Percentiles rank a stretch among this genome's conserved stretches.
Evolutionary conservation across 2,888 invertebrate species (phyloP).

Genomic region (Agonopterix subpropinquella): DNA sequence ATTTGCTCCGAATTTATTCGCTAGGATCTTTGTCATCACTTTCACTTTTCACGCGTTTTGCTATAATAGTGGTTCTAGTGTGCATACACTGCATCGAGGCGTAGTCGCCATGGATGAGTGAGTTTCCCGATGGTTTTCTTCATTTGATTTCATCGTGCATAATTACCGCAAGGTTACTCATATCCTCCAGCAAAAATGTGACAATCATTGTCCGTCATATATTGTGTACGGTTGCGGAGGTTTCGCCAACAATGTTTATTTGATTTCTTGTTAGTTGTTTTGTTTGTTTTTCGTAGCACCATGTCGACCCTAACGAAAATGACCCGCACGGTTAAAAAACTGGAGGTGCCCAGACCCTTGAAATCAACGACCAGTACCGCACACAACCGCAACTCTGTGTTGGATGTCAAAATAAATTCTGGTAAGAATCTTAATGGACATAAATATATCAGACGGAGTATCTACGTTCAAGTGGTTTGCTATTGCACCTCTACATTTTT

Average conservation of each 20-base stretch:
- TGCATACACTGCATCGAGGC: constrained; percentile 43
- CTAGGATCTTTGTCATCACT: constrained; percentile 74
- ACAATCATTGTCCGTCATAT: constrained; percentile 35
- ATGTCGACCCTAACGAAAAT: constrained; percentile 78
- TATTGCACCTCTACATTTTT: no score
- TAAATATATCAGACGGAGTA: not conserved
- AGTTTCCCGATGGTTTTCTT: constrained; percentile 51
- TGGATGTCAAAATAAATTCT: constrained; percentile 72
- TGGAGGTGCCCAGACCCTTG: constrained; percentile 84
- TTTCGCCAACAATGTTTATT: constrained; percentile 8
- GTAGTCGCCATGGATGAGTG: constrained; percentile 71
- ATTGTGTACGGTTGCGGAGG: constrained; percentile 15
- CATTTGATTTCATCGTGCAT: constrained; percentile 46
- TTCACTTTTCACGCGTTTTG: constrained; percentile 71
- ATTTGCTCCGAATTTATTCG: constrained; percentile 72
- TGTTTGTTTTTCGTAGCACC: constrained; percentile 39
- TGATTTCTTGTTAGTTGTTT: not conserved
- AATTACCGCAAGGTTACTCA: constrained; percentile 61
- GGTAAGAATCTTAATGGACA: constrained; percentile 39
- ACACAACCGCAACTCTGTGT: constrained; percentile 67
- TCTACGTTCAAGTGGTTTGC: no score
- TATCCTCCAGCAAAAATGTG: constrained; percentile 45
- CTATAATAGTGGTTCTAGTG: constrained; percentile 57
- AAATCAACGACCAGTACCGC: constrained; percentile 77
- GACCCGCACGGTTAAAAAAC: constrained; percentile 82